Base-by-base conservation (phyloP, 2,888 invertebrate genomes). In the Phalangium opilio region DNA sequence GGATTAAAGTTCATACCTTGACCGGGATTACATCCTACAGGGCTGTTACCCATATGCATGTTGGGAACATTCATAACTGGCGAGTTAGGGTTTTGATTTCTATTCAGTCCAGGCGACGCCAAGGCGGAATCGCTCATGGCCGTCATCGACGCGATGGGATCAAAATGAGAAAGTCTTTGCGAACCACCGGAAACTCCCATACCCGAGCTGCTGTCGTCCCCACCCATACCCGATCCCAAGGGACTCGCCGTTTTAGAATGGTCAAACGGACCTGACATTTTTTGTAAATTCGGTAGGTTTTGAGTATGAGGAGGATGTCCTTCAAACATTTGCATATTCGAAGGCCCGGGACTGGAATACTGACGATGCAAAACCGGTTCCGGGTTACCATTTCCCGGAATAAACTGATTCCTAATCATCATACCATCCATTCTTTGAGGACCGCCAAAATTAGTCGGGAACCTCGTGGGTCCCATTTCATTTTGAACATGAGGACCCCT, bases 121-220 rank as follows among this genome's bases (percentile, higher is more conserved):
- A 44, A 47, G 55, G 90, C 69, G 63, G 87, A 86, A 62, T 90
- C 89, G 53, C 86, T 86, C 90, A 90, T 90, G 67, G 90, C 89
- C 47, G 89, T 87, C 61, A 90, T 73, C 8, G 89, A 90, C 44
- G 87, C 84, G 60, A 90, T 90, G 1, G 90, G 90, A 71, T 90
- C 90, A 67, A 90, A 90, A 63, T 77, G 84, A 62, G 75, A 67
- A 47, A 58, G 45, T 12, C 57, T 49, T 38, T 57, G 58, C 27
- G 50, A 42, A 21, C 48, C 33, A 27, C 41, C 47, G 11, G 45
- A 7, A 4, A 27, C 4, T 4, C 27, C 27, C 27, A 27, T 27
- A 8, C 27, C 8, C 4, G 27, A 27, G 8, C 27, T 27, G 27
- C 27, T 27, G 8, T 27, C 27, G 8, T 27, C 27, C 27, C 27